Base-by-base conservation (phyloP, 2,797 vertebrate genomes). In the Hydrolagus colliei region DNA sequence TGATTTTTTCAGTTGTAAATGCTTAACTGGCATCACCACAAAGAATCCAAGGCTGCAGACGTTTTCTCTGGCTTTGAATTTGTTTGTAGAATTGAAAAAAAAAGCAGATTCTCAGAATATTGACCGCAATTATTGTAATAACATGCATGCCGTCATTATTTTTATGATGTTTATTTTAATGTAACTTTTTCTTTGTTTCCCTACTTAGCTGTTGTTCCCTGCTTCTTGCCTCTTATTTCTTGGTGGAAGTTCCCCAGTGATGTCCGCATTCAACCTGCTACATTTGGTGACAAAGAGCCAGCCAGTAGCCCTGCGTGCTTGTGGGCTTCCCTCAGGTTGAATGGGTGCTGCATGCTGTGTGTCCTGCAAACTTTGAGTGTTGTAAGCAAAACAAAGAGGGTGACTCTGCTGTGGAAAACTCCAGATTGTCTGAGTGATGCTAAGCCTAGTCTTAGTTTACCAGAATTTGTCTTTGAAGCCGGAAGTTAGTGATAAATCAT, bases 201-300 rank as follows among this genome's bases (percentile, higher is more conserved):
- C 93, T 92, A 93, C 92, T 93, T 92, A 92, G 96, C 93, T 93
- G 93, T 92, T 94, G 93, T 93, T 91, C 90, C 92, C 93, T 91
- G 92, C 91, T 92, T 91, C 94, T 93, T 94, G 93, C 92, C 92
- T 93, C 91, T 93, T 93, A n/a, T 93, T 92, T 94, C 91, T 93
- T 92, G 92, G 92, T 92, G 91, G 94, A 93, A 92, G 93, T 92
- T 93, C 93, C 93, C 93, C 95, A 95, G 94, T 93, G 95, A 98
- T 99, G 97, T 99, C 97, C 92, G 97, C 97, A 92, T 98, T 99
- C 96, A 99, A 98, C 95, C 95, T 99, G 90, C 97, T 99, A 93
- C 97, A 98, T 93, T 96, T 99, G 95, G 95, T 99, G 95, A 96
- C 95, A 94, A 98, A 97, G 95, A 97, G 95, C 95, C 96, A 97